Evolutionary conservation across 2,888 invertebrate genomes (phyloP), one percentile per base, ranked within the genome.

Genomic region (Taenaris catops): DNA sequence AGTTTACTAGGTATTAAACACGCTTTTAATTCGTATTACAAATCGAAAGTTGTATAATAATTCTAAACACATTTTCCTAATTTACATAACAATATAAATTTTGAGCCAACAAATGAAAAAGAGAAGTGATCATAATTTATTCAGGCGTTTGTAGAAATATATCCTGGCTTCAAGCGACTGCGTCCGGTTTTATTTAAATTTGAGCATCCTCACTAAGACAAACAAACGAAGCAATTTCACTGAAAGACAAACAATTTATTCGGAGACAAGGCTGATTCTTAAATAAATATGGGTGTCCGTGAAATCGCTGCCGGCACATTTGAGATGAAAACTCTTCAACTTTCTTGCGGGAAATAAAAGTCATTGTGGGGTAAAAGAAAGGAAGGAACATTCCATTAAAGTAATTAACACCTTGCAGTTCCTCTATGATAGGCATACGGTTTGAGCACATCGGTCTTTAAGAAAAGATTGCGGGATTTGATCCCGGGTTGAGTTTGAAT

Each of bases 191-290:
- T 52, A 64, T 65, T 63, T 49, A 58, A 63, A 61, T 61, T 58
- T 50, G 48, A 54, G 56, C 55, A 55, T 37, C 53, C 50, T 51
- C 52, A 38, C 31, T 40, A 57, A 63, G 52, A 56, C 52, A 64
- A 63, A 66, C 53, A 61, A 58, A 51, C 16, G 33, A 28, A 41
- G 34, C 33, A 37, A 37, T 50, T 58, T 44, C 50, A 46, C 43
- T 36, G 46, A 57, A 65, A 67, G 57, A 63, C 54, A 67, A 60
- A 65, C 66, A 64, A 64, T 68, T n/a, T 55, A 66, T 29, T 33
- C 33, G 16, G 51, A 45, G 48, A 51, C 48, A 51, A 55, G 51
- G 52, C 51, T 53, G 47, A 54, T 54, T 56, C 45, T 47, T 50
- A 53, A 56, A 55, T 58, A 61, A 57, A 63, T 52, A 51, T 35